Evolutionary conservation across 2,888 invertebrate species (phyloP).

Genomic region (Drosophila kambysellisi): DNA sequence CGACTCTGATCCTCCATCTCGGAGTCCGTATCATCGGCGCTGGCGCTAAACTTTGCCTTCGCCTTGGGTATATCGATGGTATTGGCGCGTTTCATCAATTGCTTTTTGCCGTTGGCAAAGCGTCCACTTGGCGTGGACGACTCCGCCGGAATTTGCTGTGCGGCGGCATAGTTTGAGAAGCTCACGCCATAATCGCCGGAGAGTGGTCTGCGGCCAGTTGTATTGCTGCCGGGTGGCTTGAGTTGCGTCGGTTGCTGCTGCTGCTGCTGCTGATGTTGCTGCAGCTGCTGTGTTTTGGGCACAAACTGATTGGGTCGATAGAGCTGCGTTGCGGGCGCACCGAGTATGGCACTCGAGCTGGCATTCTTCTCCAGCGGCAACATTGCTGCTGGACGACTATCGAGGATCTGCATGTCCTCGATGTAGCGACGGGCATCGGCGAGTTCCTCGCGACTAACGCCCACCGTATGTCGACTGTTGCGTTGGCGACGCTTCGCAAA

Average conservation of each 20-base stretch:
- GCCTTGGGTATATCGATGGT: conserved; percentile 95
- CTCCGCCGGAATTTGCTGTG: conserved; percentile 65
- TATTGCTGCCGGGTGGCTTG: conserved; percentile 16
- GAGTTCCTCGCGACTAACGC: conserved; percentile 92
- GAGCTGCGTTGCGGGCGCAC: conserved; percentile 60
- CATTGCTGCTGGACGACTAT: conserved; percentile 65
- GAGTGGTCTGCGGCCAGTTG: conserved; percentile 65
- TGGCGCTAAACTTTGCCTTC: conserved; percentile 79
- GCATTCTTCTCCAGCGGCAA: conserved; percentile 85
- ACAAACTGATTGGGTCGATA: conserved; percentile 84
- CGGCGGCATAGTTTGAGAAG: conserved; percentile 65
- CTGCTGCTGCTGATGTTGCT: conserved; percentile 5
- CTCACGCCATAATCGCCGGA: conserved; percentile 81
- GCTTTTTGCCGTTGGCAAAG: conserved; percentile 87
- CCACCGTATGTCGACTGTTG: conserved; percentile 92
- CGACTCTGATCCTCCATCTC: conserved; percentile 74
- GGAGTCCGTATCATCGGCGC: conserved; percentile 85
- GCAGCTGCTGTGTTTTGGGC: conserved; percentile 35
- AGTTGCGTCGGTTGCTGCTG: conserved; percentile 1
- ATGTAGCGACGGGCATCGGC: conserved; percentile 91
- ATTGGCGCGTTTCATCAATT: conserved; percentile 94
- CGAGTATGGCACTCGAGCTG: conserved; percentile 85
- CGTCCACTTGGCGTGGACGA: conserved; percentile 74
- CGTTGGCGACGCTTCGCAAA: conserved; percentile 87
- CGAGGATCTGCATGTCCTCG: conserved; percentile 87